Evolutionary conservation across 2,888 invertebrate genomes (phyloP).

Genomic region (Sarcophaga subvicina): DNA sequence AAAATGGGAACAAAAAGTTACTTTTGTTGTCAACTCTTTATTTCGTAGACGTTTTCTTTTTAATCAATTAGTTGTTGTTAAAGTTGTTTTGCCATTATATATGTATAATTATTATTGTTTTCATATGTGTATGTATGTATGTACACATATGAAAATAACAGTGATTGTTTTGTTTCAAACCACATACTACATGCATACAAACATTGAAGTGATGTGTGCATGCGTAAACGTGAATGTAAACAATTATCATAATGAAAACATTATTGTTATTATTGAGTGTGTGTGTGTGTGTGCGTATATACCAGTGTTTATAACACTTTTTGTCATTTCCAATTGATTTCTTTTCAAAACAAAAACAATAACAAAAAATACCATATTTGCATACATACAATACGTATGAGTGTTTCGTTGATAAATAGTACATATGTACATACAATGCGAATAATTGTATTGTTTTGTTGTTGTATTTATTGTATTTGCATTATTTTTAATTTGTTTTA

Average conservation of each 20-base stretch:
- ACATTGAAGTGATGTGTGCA: not conserved
- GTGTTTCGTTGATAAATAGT: not conserved
- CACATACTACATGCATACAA: no score
- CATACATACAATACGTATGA: not conserved
- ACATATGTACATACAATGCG: not conserved
- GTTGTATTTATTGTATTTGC: not conserved
- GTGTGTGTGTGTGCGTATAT: not conserved
- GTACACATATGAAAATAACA: not conserved
- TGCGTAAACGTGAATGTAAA: not conserved
- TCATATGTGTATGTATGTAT: not conserved
- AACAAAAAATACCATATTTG: not conserved
- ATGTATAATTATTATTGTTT: no score
- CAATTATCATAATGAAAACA: not conserved
- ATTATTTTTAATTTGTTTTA: not conserved
- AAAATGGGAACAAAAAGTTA: not conserved
- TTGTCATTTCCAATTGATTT: not conserved
- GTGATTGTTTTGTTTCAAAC: not conserved
- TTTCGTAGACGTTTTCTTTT: not conserved
- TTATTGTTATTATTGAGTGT: not conserved
- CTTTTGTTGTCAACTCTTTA: constrained; percentile 35
- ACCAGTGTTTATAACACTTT: not conserved
- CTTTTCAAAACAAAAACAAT: not conserved
- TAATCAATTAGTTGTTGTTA: not conserved
- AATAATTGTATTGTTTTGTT: no score
- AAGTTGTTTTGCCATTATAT: not conserved